Base-by-base conservation (phyloP, 1,140 invertebrate genomes). In the Dryas iulia region DNA sequence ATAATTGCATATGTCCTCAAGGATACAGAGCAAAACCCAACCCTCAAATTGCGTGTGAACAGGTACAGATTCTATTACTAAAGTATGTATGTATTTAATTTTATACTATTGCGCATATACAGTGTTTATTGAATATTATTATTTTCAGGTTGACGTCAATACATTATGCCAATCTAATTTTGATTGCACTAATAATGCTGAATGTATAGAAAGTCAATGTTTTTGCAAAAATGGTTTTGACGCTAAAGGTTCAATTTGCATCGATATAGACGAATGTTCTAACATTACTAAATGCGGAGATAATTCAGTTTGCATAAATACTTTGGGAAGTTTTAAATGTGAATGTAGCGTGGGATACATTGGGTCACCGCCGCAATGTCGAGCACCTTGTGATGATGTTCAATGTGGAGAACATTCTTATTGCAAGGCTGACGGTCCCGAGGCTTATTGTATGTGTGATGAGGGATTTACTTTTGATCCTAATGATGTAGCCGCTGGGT, bases 381-480 rank as follows among this genome's bases (percentile, higher is more conserved):
- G 97, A 94, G 97, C 97, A 74, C 97, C 97, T 0, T 98, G 97
- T 83, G 97, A 98, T 85, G 96, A 97, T 86, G 96, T 98, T 0
- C 95, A 95, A 79, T 98, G 97, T 82, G 96, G 97, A 7, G 93
- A 94, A 10, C 97, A 98, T 81, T 96, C 97, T 4, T 97, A 94
- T 81, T 98, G 97, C 79, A 97, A 98, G 83, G 94, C 96, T 0
- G 96, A 98, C 73, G 97, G 96, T 28, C 94, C 95, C 53, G 97
- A 98, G 87, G 97, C 97, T 0, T 98, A 97, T 78, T 98, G 97
- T 74, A 96, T 98, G 54, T 98, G 97, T 81, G 96, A 98, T 82
- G 96, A 97, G 59, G 97, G 97, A 0, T 98, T 97, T 96, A 98
- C 96, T 0, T 98, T 97, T 80, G 95, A 98, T 92, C 97, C 97